phyloP scores from a whole-genome alignment of 2,888 invertebrate species.

The Rhorus exstirpatorius region DNA sequence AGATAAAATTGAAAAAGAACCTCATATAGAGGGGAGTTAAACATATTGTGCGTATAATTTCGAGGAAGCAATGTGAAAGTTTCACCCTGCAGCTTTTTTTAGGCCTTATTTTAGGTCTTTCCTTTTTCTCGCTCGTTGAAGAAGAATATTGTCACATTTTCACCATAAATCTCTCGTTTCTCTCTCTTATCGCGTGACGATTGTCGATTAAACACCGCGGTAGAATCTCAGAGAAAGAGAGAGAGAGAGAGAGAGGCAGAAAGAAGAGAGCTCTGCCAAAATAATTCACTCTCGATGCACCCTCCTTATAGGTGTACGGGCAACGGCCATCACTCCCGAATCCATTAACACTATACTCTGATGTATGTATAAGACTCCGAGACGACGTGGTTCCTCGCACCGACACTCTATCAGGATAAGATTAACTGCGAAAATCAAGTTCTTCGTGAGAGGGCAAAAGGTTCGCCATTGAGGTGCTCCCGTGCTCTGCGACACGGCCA shows the following conservation, averaged over 20 bases:
- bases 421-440: constrained; percentile 71
- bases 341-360: constrained; percentile 55
- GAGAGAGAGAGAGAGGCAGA: not conserved
- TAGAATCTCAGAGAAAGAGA: constrained; percentile 6
- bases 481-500: constrained; percentile 70
- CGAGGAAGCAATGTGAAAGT: not conserved
- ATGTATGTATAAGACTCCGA: constrained; percentile 24
- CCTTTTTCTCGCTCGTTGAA: not conserved
- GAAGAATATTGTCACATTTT: constrained; percentile 30
- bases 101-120: not conserved
- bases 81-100: not conserved
- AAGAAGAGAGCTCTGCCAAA: constrained; percentile 34
- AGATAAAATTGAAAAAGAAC: not conserved
- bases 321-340: constrained; percentile 60
- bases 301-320: constrained; percentile 5
- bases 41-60: not conserved
- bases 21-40: not conserved
- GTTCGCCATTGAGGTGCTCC: constrained; percentile 55
- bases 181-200: constrained; percentile 52
- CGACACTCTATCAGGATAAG: constrained; percentile 73
- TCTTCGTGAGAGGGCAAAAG: constrained; percentile 63
- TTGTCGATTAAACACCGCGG: constrained; percentile 39
- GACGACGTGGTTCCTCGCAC: constrained; percentile 50
- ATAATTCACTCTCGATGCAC: constrained; percentile 53
- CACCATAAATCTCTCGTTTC: constrained; percentile 28